These are phyloP conservation scores for Diadumene lineata DNA, from an alignment of 92 coral and sea anemone species.

Conservation along the genomic window DNA sequence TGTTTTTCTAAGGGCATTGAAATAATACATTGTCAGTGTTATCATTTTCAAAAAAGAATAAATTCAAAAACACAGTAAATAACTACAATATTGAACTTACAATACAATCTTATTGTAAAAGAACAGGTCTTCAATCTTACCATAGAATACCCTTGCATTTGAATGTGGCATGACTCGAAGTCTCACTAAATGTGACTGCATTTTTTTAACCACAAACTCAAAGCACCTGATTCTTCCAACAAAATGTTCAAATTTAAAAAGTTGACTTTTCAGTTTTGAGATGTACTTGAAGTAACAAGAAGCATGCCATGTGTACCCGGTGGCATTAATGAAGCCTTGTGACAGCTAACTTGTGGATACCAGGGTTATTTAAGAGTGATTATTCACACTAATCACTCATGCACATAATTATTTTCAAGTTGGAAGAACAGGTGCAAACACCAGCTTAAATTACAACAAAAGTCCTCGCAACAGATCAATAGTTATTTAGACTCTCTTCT, in stretches of 20 bases:
- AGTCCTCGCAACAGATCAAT: no score
- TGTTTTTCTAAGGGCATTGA: no score
- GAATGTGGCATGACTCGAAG: constrained; percentile 29
- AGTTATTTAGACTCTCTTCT: no score
- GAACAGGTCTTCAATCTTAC: constrained; percentile 18
- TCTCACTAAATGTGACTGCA: constrained; percentile 32
- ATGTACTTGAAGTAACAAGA: no score
- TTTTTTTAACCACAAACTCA: constrained; percentile 2
- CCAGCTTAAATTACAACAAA: no score
- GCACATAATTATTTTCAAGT: constrained; percentile 16
- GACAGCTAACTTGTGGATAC: neutral
- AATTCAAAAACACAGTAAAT: neutral
- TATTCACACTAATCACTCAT: constrained; percentile 17
- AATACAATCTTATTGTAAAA: neutral
- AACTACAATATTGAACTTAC: neutral
- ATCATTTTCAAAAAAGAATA: no score
- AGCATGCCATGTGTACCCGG: no score
- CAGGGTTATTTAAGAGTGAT: constrained; percentile 9
- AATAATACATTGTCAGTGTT: neutral
- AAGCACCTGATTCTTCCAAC: neutral
- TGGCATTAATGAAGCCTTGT: neutral
- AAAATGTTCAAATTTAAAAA: neutral
- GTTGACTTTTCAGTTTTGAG: no score
- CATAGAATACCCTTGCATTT: constrained; percentile 31
- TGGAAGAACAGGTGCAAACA: no score